Evolutionary conservation across 2,113 vertebrate species (phyloP).

Genomic region (Paraplagusia blochii): DNA sequence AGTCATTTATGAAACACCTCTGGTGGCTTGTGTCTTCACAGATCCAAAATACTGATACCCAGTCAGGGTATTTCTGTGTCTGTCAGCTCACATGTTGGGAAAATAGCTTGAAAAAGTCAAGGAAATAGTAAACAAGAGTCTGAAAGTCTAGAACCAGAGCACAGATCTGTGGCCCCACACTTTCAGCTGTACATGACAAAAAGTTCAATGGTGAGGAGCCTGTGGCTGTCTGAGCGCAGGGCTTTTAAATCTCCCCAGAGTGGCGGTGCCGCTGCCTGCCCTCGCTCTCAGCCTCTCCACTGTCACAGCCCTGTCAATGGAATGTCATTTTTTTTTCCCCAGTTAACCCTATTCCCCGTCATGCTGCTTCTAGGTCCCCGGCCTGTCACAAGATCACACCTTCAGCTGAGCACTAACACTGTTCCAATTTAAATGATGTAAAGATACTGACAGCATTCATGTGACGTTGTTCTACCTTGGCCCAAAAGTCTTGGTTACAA

Average conservation of each 20-base stretch:
- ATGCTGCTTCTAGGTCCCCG: slow-evolving; percentile 8
- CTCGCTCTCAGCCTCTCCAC: slow-evolving; percentile 41
- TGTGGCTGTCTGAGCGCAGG: slow-evolving; percentile 25
- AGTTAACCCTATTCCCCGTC: not conserved
- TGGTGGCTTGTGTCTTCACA: too few species aligned
- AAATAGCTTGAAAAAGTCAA: not conserved
- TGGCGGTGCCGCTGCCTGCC: slow-evolving; percentile 32
- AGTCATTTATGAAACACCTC: too few species aligned
- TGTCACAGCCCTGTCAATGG: slow-evolving; percentile 33
- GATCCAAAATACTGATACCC: too few species aligned
- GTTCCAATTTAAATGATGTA: slow-evolving; percentile 7
- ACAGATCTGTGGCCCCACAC: slow-evolving; percentile 6
- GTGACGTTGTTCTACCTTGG: not conserved
- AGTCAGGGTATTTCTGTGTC: not conserved
- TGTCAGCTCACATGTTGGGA: not conserved
- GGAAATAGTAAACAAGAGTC: not conserved
- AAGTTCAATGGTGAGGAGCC: slow-evolving; percentile 18
- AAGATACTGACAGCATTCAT: slow-evolving; percentile 5
- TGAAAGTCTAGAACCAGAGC: not conserved
- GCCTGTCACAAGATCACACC: slow-evolving; percentile 31
- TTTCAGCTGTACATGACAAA: slow-evolving; percentile 32
- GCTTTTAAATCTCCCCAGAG: slow-evolving; percentile 60
- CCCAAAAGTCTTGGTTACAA: not conserved
- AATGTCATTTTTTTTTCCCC: slow-evolving; percentile 21
- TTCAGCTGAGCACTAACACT: slow-evolving; percentile 19